phyloP scores from a whole-genome alignment of 2,797 vertebrate species.

The Nyctalus aviator region DNA sequence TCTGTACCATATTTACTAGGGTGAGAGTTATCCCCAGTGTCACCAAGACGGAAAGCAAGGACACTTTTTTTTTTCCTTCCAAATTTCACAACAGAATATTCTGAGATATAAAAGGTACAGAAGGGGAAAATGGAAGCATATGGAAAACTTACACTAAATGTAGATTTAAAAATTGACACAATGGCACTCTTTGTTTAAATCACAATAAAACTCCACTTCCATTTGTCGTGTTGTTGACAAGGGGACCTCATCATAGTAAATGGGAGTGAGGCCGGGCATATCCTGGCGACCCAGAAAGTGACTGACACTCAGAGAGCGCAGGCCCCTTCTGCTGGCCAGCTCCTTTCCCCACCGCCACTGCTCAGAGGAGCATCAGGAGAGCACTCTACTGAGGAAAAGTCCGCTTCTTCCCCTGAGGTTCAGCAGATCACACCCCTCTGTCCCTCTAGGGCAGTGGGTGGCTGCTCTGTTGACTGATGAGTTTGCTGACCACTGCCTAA shows the following conservation, averaged over 20 bases:
- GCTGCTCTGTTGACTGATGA: no score
- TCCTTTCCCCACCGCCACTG: not conserved
- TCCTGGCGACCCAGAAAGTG: not conserved
- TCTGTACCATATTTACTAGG: conserved; percentile 55
- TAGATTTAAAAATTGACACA: conserved; percentile 18
- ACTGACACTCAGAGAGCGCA: not conserved
- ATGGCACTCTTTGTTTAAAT: conserved; percentile 44
- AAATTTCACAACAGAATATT: conserved; percentile 20
- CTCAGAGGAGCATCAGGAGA: not conserved
- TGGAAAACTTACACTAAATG: conserved; percentile 27
- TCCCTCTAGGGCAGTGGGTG: not conserved
- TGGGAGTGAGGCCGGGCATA: not conserved
- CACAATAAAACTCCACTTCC: not conserved
- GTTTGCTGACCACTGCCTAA: no score
- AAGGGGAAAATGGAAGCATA: conserved; percentile 25
- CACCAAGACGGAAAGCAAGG: conserved; percentile 43
- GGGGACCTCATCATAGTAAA: not conserved
- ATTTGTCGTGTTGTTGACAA: conserved; percentile 48
- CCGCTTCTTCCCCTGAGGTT: not conserved
- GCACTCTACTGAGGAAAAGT: not conserved
- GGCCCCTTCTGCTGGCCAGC: not conserved
- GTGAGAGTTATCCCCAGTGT: conserved; percentile 60
- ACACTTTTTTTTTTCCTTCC: not conserved
- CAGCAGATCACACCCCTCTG: not conserved
- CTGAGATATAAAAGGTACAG: not conserved